A percentile compares a stretch with the other conserved stretches of the same genome.
Conservation (phyloP, 2,797 vertebrate genomes). For the Brachymystax lenok region DNA sequence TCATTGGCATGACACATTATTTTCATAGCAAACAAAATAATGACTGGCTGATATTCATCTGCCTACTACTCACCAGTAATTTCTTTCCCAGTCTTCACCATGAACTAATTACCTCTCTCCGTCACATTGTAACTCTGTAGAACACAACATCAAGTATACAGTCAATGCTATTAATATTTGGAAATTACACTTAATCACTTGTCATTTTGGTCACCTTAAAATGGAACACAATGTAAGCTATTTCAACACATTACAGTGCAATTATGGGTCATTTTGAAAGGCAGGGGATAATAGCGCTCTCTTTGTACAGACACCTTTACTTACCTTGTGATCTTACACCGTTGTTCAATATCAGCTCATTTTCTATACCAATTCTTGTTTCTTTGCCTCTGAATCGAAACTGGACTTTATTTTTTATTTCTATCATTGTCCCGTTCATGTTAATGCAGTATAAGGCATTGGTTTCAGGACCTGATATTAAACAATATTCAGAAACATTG, state of each 20-base stretch:
- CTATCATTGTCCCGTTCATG: neutral
- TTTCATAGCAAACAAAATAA: constrained; percentile 7
- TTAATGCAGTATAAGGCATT: neutral
- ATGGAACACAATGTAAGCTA: constrained; percentile 59
- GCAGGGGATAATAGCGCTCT: constrained; percentile 52
- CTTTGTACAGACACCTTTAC: constrained; percentile 46
- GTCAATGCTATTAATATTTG: constrained; percentile 53
- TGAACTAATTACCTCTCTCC: neutral
- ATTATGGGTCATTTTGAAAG: constrained; percentile 69
- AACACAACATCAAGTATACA: constrained; percentile 40
- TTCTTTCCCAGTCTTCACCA: neutral
- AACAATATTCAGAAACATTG: neutral
- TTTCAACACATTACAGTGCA: constrained; percentile 70
- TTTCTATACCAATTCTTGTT: constrained; percentile 2
- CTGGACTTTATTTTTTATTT: neutral
- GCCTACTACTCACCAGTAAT: neutral
- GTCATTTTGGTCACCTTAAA: constrained; percentile 64
- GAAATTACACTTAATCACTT: constrained; percentile 74
- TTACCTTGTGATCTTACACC: constrained; percentile 53
- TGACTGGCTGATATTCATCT: neutral
- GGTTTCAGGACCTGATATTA: neutral
- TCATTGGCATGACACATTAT: neutral
- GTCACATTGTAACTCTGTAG: constrained; percentile 33
- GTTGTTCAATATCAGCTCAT: constrained; percentile 2
- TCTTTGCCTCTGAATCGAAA: constrained; percentile 3